phyloP scores from a whole-genome alignment of 2,888 invertebrate species.

The Rhagonycha fulva region DNA sequence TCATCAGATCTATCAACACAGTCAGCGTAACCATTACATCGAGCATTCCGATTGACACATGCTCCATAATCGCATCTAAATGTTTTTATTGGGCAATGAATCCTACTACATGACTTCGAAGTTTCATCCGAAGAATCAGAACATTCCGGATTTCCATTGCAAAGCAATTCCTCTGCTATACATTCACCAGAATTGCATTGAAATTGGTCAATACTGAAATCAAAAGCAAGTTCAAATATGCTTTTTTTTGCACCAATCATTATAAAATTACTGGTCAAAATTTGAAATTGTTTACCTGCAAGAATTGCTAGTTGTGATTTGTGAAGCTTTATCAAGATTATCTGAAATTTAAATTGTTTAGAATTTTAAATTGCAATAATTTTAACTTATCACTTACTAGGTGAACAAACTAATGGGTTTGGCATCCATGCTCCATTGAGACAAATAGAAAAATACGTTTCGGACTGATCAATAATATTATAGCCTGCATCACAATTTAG shows the following conservation, averaged over 20 bases:
- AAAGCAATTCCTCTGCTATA: conserved; percentile 49
- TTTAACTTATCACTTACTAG: too few relatives aligned
- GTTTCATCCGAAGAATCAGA: conserved; percentile 56
- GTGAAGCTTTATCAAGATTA: too few relatives aligned
- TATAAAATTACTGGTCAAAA: too few relatives aligned
- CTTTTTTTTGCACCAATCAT: too few relatives aligned
- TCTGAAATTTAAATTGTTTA: neutral
- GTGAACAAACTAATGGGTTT: neutral
- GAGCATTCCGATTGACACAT: conserved; percentile 51
- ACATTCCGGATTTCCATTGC: conserved; percentile 56
- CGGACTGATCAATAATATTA: neutral
- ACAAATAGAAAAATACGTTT: conserved; percentile 1
- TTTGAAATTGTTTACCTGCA: neutral
- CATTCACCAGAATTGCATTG: conserved; percentile 50
- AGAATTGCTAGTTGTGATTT: neutral
- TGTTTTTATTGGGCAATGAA: conserved; percentile 24
- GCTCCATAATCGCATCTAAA: conserved; percentile 49
- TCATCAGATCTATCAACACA: conserved; percentile 48
- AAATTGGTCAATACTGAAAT: neutral
- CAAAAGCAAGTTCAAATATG: neutral
- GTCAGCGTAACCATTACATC: conserved; percentile 56
- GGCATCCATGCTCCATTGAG: conserved; percentile 8
- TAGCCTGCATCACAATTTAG: conserved; percentile 30
- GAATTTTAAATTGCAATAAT: too few relatives aligned
- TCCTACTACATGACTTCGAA: conserved; percentile 5